phyloP scores from a whole-genome alignment of 2,113 vertebrate species.

The Leucosticte australis region DNA sequence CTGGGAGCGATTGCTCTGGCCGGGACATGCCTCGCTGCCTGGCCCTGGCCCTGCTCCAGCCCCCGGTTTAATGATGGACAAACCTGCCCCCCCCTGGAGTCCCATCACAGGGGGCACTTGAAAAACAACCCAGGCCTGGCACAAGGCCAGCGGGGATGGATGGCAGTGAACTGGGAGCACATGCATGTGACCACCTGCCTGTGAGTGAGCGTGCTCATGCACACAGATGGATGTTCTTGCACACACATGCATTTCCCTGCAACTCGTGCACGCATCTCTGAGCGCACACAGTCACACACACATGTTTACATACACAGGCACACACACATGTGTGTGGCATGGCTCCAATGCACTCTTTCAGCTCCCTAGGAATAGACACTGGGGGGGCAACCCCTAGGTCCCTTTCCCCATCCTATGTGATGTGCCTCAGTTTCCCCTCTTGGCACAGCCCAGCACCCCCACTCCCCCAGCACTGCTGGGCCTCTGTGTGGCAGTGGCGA shows the following conservation, averaged over 20 bases:
- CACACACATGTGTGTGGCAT: neutral
- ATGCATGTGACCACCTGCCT: fast-evolving
- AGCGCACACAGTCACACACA: neutral
- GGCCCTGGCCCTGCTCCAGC: constrained; percentile 66
- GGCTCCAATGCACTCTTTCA: neutral
- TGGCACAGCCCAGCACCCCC: neutral
- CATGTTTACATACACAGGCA: neutral
- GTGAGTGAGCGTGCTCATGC: fast-evolving
- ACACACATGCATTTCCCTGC: fast-evolving
- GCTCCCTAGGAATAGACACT: neutral
- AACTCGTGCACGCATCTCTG: neutral
- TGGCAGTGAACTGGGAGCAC: neutral
- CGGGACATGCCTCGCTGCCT: constrained; percentile 57
- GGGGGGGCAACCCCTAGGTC: fast-evolving
- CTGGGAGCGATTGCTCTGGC: constrained; percentile 19
- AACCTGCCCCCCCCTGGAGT: neutral
- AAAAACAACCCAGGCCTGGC: constrained; percentile 64
- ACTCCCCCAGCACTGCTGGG: neutral
- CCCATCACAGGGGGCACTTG: constrained; percentile 51
- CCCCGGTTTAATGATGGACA: constrained; percentile 79
- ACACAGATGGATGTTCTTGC: neutral
- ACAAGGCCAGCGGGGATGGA: neutral
- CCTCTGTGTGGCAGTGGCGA: fast-evolving
- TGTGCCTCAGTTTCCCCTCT: neutral
- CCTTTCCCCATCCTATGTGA: neutral